Conservation (phyloP, 2,113 vertebrate species). For the Pseudopodoces humilis region DNA sequence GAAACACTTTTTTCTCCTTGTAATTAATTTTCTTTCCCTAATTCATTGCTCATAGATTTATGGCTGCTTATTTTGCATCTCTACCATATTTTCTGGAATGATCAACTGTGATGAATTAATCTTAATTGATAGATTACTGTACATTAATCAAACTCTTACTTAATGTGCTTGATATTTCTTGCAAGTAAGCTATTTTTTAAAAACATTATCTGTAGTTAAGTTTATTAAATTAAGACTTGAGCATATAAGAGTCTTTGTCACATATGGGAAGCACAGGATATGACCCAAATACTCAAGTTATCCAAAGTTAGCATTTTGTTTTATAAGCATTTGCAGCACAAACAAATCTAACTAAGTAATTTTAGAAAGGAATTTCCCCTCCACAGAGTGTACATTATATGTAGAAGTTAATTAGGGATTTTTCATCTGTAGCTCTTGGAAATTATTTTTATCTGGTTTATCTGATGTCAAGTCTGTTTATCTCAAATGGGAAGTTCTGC, state of each 20-base stretch:
- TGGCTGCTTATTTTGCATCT: not conserved
- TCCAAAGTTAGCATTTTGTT: not conserved
- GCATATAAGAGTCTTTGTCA: not conserved
- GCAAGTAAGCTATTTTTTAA: not conserved
- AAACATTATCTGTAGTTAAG: not conserved
- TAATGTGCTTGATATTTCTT: slow-evolving; percentile 3
- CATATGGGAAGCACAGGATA: not conserved
- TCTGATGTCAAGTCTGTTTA: not conserved
- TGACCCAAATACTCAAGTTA: not conserved
- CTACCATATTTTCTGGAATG: not conserved
- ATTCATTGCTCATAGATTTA: not conserved
- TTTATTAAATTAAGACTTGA: not conserved
- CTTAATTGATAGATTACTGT: slow-evolving; percentile 8
- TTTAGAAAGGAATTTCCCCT: not conserved
- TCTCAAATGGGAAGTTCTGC: not conserved
- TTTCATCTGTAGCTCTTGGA: not conserved
- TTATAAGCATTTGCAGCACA: not conserved
- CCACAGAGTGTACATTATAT: not conserved
- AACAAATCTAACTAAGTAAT: not conserved
- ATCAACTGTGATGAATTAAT: not conserved
- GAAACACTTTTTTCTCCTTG: not conserved
- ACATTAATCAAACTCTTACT: slow-evolving; percentile 8
- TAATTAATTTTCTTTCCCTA: not conserved
- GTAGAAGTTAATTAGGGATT: not conserved
- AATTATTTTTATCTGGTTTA: not conserved